Evolutionary conservation across 2,797 vertebrate genomes (phyloP), one percentile per base, ranked within the genome.

Genomic region (Etheostoma perlongum): DNA sequence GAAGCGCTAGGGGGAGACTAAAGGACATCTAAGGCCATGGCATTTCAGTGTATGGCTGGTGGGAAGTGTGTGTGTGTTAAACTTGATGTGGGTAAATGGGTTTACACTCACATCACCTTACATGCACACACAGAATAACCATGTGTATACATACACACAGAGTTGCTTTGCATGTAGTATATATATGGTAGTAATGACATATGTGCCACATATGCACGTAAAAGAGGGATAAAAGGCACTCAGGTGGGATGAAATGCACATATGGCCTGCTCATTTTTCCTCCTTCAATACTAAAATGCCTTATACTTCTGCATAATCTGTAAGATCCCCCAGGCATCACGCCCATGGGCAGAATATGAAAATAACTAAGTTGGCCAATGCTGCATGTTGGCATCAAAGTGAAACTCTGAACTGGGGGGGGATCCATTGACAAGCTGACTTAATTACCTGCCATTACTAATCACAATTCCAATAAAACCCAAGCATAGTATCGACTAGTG

Each of bases 311-410:
- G 84, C 85, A 92, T 92, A 90, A 91, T 91, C 85, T 90, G 59
- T 78, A 67, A 77, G 62, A 64, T 90, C 88, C 90, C 84, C 61
- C 51, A 79, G 89, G 85, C 79, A 79, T 72, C 67, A 61, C 52
- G 72, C 90, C 91, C 89, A 81, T 78, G 82, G 86, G 83, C 79
- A 84, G 86, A 90, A 89, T 91, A 83, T 89, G 78, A 90, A 89
- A 91, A 92, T 86, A 87, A 85, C 63, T 76, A 77, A 82, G 76
- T 81, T 36, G 70, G 81, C 77, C 76, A 64, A 16, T 73, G 73
- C 70, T 76, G 58, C 67, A 67, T 48, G 58, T 4, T 18, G 40
- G 55, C 71, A 86, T 84, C 63, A 81, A 58, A 81, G 84, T 78
- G 46, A 25, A 82, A 73, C 53, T 72, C 73, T 25, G 23, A 64